Evolutionary conservation across 2,797 vertebrate species (phyloP), one percentile per base, ranked within the genome.

Genomic region (Enteromius fasciolatus): DNA sequence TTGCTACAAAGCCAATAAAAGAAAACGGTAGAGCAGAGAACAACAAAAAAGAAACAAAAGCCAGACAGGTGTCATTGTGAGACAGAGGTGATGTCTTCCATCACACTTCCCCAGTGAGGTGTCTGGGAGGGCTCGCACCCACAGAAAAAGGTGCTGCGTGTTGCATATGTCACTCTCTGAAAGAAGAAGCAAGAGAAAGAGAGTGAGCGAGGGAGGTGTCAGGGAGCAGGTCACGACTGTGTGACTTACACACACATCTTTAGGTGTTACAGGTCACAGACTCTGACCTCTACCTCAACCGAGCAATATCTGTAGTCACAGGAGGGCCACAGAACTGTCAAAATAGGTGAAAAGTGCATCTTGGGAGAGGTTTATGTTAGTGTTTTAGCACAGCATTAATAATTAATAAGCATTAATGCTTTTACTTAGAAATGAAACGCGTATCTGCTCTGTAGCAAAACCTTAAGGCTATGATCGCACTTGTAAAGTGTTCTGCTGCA

Each of bases 161-260:
- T 88, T 89, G 90, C 89, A 93, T 89, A 91, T 93, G 93, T 92
- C 91, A 91, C 84, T 88, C 88, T 86, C 89, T 89, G 41, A 54
- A 74, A 67, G 39, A 70, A 20, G 33, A 12, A 75, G 7, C 23
- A 28, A 33, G 69, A 63, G 67, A 66, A 44, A 72, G 57, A 72
- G 46, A 48, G 10, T 15, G 31, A 54, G 66, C 8, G 3, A 44
- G 36, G 52, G 48, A 64, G 50, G 33, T 46, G 59, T 67, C 61
- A 28, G 31, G 76, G 36, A 48, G n/a, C 36, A 33, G 61, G 48
- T 54, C 77, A 67, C 17, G 50, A 39, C 59, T 80, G 59, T 59
- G 78, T 54, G 69, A 74, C 77, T 25, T 75, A 41, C 25, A 68
- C 69, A 18, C 36, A 59, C 39, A 70, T 80, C 48, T 54, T 50